Conservation (phyloP, 2,888 invertebrate genomes). For the Frankliniella fusca region DNA sequence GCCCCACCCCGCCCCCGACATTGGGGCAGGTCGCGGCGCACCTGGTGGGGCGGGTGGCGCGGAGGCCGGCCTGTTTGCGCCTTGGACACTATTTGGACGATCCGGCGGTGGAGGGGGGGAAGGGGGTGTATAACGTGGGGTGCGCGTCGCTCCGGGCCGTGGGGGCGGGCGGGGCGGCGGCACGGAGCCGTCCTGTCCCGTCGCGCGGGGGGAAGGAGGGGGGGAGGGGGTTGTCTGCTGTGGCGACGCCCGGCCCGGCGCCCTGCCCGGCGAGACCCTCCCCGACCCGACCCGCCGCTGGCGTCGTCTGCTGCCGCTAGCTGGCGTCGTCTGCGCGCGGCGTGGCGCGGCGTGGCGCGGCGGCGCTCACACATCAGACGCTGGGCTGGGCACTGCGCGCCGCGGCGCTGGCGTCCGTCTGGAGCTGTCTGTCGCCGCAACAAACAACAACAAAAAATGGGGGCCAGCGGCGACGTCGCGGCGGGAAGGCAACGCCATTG, state of each 20-base stretch:
- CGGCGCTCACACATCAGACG: conserved; percentile 1
- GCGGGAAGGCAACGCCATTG: not conserved
- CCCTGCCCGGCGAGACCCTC: not conserved
- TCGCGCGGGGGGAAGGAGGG: not conserved
- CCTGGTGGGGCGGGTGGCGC: not conserved
- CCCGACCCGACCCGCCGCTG: not conserved
- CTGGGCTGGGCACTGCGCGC: not conserved
- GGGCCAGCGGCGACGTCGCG: not conserved
- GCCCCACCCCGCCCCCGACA: not conserved
- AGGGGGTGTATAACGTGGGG: not conserved
- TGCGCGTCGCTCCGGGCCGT: not conserved
- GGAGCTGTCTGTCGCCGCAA: conserved; percentile 25
- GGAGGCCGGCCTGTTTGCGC: not conserved
- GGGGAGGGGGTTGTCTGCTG: not conserved
- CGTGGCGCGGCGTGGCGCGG: no score
- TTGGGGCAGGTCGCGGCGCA: not conserved
- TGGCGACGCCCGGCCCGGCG: not conserved
- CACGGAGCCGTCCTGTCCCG: not conserved
- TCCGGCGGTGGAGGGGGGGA: not conserved
- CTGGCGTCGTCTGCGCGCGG: conserved; percentile 14
- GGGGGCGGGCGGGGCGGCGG: not conserved
- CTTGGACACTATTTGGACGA: not conserved
- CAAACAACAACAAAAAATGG: conserved; percentile 21
- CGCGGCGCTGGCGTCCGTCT: conserved; percentile 24
- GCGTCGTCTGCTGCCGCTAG: conserved; percentile 2